Base-by-base conservation (phyloP, 2,797 vertebrate genomes). In the Triplophysa bombifrons region DNA sequence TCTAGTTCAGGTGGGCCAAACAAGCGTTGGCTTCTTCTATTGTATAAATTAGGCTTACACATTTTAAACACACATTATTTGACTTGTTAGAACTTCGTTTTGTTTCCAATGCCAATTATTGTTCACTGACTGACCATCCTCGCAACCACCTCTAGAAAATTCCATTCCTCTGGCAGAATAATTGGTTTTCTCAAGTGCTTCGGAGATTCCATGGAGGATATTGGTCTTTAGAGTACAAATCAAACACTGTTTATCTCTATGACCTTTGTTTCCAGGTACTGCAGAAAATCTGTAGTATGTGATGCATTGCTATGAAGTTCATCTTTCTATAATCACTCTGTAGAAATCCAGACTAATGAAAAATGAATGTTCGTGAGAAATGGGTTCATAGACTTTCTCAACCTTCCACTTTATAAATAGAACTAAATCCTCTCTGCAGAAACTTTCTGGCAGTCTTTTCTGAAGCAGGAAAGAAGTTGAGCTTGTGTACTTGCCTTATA, bases 51-150 rank as follows among this genome's bases (percentile, higher is more conserved):
- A 13, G 44, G 46, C 13, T 48, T 48, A 48, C 2, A 55, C 51
- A 55, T 83, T 61, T 63, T 65, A 79, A 85, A 53, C 38, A 10
- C 65, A 68, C 20, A 68, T 50, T 63, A 20, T 12, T 63, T 19
- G 61, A 9, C 14, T 55, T 41, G 1, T 44, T 22, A 66, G 27
- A 75, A 65, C 30, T 22, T 51, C 0, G n/a, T 27, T 50, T 74
- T 19, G 51, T 14, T 8, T 22, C 17, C 10, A 65, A 4, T 25
- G 61, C 27, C 73, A 67, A 11, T 67, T 53, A 44, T 38, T 5
- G 41, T 30, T 16, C 13, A 56, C 17, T 16, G 34, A 67, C 20
- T 56, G 63, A 14, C 53, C 51, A 76, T 48, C 38, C 66, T 68
- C 38, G 27, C 16, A 46, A 44, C 17, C 4, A 4, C 38, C 46